These are phyloP conservation scores for Scaeva pyrastri DNA, from an alignment of 2,888 invertebrate genomes.

Conservation along the genomic window DNA sequence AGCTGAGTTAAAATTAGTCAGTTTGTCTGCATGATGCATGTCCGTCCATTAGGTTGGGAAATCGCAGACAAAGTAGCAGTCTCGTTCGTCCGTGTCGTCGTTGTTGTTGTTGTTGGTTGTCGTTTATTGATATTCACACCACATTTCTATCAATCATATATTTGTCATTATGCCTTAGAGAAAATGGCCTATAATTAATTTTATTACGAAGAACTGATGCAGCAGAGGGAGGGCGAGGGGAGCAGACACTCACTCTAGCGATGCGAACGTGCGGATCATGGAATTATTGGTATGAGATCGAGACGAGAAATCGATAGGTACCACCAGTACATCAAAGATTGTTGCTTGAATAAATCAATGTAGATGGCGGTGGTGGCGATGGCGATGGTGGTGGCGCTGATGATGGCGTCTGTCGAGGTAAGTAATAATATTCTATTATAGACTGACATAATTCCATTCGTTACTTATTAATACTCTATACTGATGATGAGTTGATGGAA, in stretches of 20 bases:
- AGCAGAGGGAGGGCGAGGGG: no score
- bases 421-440: slow-evolving; percentile 56
- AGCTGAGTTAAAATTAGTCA: slow-evolving; percentile 16
- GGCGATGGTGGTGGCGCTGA: not conserved
- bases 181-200: slow-evolving; percentile 69
- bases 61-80: slow-evolving; percentile 23
- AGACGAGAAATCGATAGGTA: slow-evolving; percentile 1
- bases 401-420: not conserved
- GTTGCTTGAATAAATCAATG: slow-evolving; percentile 25
- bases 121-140: slow-evolving; percentile 69
- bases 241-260: not conserved
- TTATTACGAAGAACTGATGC: slow-evolving; percentile 19
- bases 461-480: slow-evolving; percentile 6
- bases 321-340: not conserved
- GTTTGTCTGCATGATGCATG: slow-evolving; percentile 16
- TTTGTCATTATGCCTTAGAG: slow-evolving; percentile 70
- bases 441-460: slow-evolving; percentile 38
- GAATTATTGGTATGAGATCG: not conserved
- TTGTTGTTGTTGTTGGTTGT: not conserved
- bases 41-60: slow-evolving; percentile 49
- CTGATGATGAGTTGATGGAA: not conserved
- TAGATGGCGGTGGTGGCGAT: not conserved
- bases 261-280: not conserved
- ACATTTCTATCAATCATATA: slow-evolving; percentile 72
- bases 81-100: not conserved